Base-by-base conservation (phyloP, 1,140 invertebrate genomes). In the Pomacea maculata region DNA sequence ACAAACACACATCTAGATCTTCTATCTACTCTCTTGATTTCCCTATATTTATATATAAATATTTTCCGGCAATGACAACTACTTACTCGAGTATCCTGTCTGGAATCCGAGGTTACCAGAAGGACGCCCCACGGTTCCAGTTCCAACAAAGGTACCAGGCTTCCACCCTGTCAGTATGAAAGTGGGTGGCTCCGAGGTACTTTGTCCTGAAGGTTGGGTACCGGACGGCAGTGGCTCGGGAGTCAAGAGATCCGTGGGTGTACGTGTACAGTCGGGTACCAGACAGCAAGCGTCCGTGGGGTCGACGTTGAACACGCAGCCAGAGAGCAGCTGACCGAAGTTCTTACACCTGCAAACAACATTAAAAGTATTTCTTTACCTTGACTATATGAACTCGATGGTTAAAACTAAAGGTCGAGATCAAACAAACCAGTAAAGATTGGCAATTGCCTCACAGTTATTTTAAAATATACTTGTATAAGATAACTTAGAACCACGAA, bases 271-370 rank as follows among this genome's bases (percentile, higher is more conserved):
- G 64, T 86, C 80, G 15, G 87, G 87, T 17, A 85, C 83, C 79
- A 85, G 75, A 65, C 87, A 88, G 57, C 87, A 88, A 45, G 77
- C 80, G 73, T 88, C 86, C 63, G 65, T 81, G 21, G 86, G 87
- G 67, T 86, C 84, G 17, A 84, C 86, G 61, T 61, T 82, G 55
- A 87, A 25, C 52, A 82, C 78, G 78, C 87, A 88, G 76, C 78
- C 80, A 34, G 81, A 15, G 45, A 84, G 79, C 10, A 87, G 64
- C 61, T 83, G 80, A 17, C 67, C 67, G 78, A 83, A 87, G 15
- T 70, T 78, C 68, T 79, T 83, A 77, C 87, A 88, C 79, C 87
- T 86, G 77, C 34, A 70, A 71, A n/a, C 55, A 78, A 61, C 34
- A 45, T 45, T 2, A 45, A 45, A 45, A 45, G 34, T 6, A 2